A percentile compares a stretch with the other conserved stretches of the same genome.
Evolutionary conservation across 2,888 invertebrate species (phyloP).

Genomic region (Stenodera caucasica): DNA sequence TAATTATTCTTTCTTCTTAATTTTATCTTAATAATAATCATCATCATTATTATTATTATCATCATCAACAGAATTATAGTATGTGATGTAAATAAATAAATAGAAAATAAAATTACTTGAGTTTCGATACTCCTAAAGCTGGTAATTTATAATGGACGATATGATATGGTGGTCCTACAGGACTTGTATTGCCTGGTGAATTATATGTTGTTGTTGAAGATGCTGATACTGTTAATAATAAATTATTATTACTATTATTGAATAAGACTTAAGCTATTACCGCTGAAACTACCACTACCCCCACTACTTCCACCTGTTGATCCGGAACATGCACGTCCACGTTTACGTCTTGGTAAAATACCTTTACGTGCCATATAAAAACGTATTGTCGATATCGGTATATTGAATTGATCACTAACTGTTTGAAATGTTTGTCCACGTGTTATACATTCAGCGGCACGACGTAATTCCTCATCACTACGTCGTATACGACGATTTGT

Average conservation of each 20-base stretch:
- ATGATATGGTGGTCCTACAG: constrained; percentile 72
- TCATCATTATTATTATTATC: no score
- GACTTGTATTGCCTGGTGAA: constrained; percentile 61
- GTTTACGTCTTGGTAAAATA: constrained; percentile 75
- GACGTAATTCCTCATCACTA: constrained; percentile 74
- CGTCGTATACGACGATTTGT: constrained; percentile 65
- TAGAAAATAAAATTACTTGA: constrained; percentile 47
- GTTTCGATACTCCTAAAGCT: constrained; percentile 60
- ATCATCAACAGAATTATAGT: no score
- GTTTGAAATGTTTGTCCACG: constrained; percentile 86
- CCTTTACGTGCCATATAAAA: constrained; percentile 89
- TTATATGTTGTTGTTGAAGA: constrained; percentile 50
- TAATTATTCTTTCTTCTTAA: not conserved
- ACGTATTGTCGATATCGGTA: constrained; percentile 84
- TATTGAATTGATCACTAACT: constrained; percentile 83
- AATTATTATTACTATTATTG: no score
- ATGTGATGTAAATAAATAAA: no score
- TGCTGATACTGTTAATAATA: constrained; percentile 20
- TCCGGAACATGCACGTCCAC: constrained; percentile 66
- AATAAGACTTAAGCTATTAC: no score
- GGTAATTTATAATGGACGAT: constrained; percentile 77
- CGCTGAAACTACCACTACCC: not conserved
- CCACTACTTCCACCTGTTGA: constrained; percentile 51
- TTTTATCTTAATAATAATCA: no score
- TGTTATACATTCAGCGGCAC: constrained; percentile 84